Evolutionary conservation across 2,888 invertebrate genomes (phyloP).

Genomic region (Pristionchus mayeri): DNA sequence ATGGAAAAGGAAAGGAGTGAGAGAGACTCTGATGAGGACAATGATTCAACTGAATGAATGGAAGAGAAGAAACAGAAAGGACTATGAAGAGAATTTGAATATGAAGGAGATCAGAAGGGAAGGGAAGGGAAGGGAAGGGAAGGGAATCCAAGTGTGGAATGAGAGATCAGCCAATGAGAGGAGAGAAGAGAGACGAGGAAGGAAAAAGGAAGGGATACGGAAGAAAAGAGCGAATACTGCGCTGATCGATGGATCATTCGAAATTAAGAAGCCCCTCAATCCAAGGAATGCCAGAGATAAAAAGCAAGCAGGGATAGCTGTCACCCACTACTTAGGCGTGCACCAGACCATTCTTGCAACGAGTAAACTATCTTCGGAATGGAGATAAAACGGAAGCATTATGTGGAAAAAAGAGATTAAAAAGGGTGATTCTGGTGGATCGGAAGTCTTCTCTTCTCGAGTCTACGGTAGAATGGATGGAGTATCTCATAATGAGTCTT

Average conservation of each 20-base stretch:
- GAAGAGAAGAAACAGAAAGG: neutral
- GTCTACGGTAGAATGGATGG: conserved; percentile 37
- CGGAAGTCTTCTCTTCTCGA: neutral
- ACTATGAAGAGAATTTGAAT: neutral
- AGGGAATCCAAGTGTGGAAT: neutral
- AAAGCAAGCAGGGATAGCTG: too few relatives aligned
- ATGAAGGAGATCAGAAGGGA: neutral
- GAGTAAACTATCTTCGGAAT: neutral
- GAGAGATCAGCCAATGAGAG: neutral
- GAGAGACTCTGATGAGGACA: neutral
- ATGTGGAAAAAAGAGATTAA: neutral
- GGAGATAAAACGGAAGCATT: neutral
- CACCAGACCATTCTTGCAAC: too few relatives aligned
- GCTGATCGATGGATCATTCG: too few relatives aligned
- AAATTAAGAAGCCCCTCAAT: too few relatives aligned
- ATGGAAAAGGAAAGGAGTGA: neutral
- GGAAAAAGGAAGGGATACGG: neutral
- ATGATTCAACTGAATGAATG: conserved; percentile 9
- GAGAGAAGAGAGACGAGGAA: neutral
- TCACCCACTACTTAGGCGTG: too few relatives aligned
- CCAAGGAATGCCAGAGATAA: too few relatives aligned
- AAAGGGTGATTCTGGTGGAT: neutral
- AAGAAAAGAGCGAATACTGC: neutral
- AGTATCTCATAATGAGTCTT: conserved; percentile 29
- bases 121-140: conserved; percentile 1